Conservation (phyloP, 2,113 vertebrate genomes). For the Mandrillus leucophaeus region DNA sequence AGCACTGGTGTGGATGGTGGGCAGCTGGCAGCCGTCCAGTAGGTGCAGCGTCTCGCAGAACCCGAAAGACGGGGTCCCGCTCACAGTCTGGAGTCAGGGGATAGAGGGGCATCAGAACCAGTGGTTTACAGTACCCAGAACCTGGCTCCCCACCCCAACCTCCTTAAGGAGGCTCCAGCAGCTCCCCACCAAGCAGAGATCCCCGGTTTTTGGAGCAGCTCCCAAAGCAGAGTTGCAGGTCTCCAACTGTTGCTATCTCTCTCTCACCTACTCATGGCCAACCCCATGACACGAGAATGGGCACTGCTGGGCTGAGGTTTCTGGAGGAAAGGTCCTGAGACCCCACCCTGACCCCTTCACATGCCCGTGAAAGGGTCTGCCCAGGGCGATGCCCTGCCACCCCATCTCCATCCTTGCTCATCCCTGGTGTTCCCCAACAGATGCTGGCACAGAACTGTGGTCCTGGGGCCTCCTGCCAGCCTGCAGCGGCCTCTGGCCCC, state of each 20-base stretch:
- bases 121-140: accelerated
- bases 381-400: neutral
- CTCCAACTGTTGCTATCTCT: no score
- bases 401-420: neutral
- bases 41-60: constrained; percentile 92
- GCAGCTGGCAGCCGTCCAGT: constrained; percentile 89
- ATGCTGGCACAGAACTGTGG: neutral
- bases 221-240: neutral
- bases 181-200: no score
- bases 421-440: neutral
- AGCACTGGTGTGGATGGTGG: constrained; percentile 90
- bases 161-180: no score
- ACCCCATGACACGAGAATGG: neutral
- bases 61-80: constrained; percentile 86
- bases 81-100: constrained; percentile 84
- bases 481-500: neutral
- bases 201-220: no score
- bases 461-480: neutral
- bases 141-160: no score
- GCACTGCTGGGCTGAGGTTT: neutral
- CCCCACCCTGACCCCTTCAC: neutral
- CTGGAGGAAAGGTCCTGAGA: neutral
- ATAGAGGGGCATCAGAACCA: neutral
- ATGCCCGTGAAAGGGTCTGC: neutral
- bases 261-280: neutral